Percentiles rank a stretch among this genome's conserved stretches.
Evolutionary conservation across 2,888 invertebrate genomes (phyloP).

Genomic region (Tenthredo mesomela): DNA sequence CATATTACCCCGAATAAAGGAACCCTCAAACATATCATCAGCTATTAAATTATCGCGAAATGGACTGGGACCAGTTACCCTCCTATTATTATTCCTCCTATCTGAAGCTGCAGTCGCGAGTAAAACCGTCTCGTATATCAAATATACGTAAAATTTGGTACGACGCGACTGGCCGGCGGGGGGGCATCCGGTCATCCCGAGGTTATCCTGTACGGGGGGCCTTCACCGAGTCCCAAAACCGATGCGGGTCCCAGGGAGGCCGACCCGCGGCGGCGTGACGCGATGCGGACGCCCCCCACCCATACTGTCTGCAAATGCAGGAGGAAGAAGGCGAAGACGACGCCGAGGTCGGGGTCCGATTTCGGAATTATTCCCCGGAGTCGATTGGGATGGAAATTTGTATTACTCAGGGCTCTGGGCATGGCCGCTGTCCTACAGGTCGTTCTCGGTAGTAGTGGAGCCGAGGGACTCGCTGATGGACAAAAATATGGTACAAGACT

Average conservation of each 20-base stretch:
- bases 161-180: conserved; percentile 41
- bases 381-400: not conserved
- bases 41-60: not conserved
- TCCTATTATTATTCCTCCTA: not conserved
- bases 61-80: conserved; percentile 13
- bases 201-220: conserved; percentile 29
- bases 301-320: conserved; percentile 64
- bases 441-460: conserved; percentile 64
- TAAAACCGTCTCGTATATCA: not conserved
- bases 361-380: not conserved
- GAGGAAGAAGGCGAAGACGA: conserved; percentile 71
- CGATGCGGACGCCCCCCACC: conserved; percentile 76
- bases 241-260: conserved; percentile 75
- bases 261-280: conserved; percentile 77
- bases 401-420: not conserved
- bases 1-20: not conserved
- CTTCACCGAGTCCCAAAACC: conserved; percentile 69
- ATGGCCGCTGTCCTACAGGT: conserved; percentile 60
- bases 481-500: conserved; percentile 91
- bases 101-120: no score
- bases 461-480: conserved; percentile 79
- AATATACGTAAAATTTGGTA: conserved; percentile 32
- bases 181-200: conserved; percentile 48
- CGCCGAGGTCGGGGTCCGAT: conserved; percentile 66
- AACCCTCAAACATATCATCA: conserved; percentile 24